Evolutionary conservation across 1,140 invertebrate species (phyloP), one percentile per base, ranked within the genome.

Genomic region (Drosophila watanabei): DNA sequence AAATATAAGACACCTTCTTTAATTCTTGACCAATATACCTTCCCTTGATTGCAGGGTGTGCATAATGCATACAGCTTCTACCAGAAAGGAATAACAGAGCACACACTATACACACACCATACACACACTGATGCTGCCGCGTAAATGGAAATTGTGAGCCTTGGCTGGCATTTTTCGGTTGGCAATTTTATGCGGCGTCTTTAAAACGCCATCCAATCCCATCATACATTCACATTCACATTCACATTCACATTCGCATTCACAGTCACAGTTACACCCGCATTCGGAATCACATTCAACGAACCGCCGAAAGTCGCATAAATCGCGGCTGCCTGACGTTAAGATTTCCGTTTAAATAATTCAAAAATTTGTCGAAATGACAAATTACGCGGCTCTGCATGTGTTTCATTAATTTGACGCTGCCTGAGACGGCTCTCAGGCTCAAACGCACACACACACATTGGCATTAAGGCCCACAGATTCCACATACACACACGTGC

Each of bases 341-440:
- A 85, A 86, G 82, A 85, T 86, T 86, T 85, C 82, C 82, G 79
- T 87, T 86, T 82, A 82, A 86, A 86, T 86, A 86, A 86, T 86
- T 87, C 79, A 82, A 86, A 79, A 86, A 86, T 86, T 86, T 87
- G 83, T 87, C 82, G 82, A 87, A 86, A 87, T 86, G 82, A 86
- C 83, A 85, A 85, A 85, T 85, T 85, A 87, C 83, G 82, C 78
- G 66, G 75, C 68, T 79, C 73, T 82, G 82, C 82, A 86, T 85
- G 83, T 87, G 82, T 82, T 87, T 87, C 83, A 85, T 85, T 85
- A 85, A 85, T 85, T 85, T 85, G 75, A 79, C 68, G 68, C 69
- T 81, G 48, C 62, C 71, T 60, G 39, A 59, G 57, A 63, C 78
- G 49, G 57, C 54, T 57, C 54, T 11, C 18, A 20, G 51, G 51